Base-by-base conservation (phyloP, 2,888 invertebrate genomes). In the Gisinianus flammeolus region DNA sequence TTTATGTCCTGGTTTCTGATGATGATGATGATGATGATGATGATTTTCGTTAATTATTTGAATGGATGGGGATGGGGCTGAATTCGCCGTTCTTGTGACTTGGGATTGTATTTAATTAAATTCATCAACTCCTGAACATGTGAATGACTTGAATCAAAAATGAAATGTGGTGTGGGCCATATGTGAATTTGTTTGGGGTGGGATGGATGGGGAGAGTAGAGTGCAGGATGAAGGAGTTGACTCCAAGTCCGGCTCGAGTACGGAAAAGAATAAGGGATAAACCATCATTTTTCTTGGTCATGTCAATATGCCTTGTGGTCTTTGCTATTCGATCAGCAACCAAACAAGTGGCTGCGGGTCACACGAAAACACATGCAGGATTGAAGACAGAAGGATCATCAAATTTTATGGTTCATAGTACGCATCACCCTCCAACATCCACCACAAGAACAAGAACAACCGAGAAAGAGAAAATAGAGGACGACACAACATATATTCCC, bases 191-290 rank as follows among this genome's bases (percentile, higher is more conserved):
- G n/a, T n/a, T n/a, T n/a, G n/a, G n/a, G n/a, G n/a, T n/a, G n/a
- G n/a, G n/a, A n/a, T n/a, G n/a, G n/a, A n/a, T n/a, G n/a, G n/a
- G n/a, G n/a, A n/a, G n/a, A n/a, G n/a, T n/a, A n/a, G n/a, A n/a
- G n/a, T n/a, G 44, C 31, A 76, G 69, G 35, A 76, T 69, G 74
- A 69, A 67, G 73, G 62, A 78, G 62, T 68, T 74, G 68, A 33
- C 67, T 74, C 62, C 67, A 19, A 70, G 69, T 56, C 67, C 58
- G 22, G 74, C 75, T 8, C 58, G 69, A 78, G 79, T 81, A 16
- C 75, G 81, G 30, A 82, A 79, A 76, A 78, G 78, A 78, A n/a
- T n/a, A n/a, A 79, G 83, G 72, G 76, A 80, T n/a, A 78, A 79
- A 58, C 80, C 81, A 56, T 78, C 80, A 28, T 78, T 82, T 52